These are phyloP conservation scores for Prunella himalayana DNA, from an alignment of 2,113 vertebrate genomes.

Conservation along the genomic window DNA sequence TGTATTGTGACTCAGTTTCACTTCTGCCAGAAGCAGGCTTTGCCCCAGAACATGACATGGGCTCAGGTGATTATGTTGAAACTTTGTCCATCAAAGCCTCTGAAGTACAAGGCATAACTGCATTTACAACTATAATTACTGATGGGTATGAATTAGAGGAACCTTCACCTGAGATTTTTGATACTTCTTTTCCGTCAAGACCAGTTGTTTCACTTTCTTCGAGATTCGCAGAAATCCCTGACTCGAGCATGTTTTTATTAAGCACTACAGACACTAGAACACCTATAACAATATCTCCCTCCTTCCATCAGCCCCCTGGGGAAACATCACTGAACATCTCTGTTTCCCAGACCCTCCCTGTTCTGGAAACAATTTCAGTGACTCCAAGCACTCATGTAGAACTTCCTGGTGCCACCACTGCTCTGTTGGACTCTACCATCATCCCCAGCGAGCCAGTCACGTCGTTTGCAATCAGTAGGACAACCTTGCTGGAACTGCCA, in stretches of 20 bases:
- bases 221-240: not conserved
- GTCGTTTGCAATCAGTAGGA: not conserved
- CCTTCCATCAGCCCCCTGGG: not conserved
- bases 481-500: not conserved
- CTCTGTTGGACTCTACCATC: not conserved
- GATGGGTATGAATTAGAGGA: slow-evolving; percentile 80
- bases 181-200: slow-evolving; percentile 85
- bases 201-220: slow-evolving; percentile 77
- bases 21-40: slow-evolving; percentile 66
- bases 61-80: slow-evolving; percentile 85
- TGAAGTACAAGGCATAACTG: slow-evolving; percentile 65
- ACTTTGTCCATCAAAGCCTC: slow-evolving; percentile 72
- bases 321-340: not conserved
- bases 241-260: not conserved
- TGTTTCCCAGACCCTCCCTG: not conserved
- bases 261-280: not conserved
- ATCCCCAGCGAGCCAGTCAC: not conserved
- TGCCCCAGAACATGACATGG: slow-evolving; percentile 77
- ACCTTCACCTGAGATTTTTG: slow-evolving; percentile 75
- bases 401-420: not conserved
- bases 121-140: slow-evolving; percentile 64
- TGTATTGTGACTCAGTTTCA: slow-evolving; percentile 69
- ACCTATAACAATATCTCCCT: not conserved
- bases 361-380: not conserved
- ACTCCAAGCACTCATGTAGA: not conserved